These are phyloP conservation scores for Tachysurus vachellii DNA, from an alignment of 2,113 vertebrate genomes.

Conservation along the genomic window DNA sequence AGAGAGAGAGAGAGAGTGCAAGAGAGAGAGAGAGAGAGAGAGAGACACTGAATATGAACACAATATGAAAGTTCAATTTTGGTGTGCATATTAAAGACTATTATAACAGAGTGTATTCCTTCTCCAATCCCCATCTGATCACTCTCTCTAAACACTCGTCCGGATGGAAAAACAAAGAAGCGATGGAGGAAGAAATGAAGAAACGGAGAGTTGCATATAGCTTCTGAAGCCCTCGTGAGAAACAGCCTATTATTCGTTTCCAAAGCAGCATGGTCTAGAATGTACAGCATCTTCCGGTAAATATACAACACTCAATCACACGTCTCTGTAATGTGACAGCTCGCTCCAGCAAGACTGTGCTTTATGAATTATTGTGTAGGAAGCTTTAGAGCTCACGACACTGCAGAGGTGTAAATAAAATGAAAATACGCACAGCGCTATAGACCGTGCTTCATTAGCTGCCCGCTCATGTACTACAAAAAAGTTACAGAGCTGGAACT, in stretches of 20 bases:
- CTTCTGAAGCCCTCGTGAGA: constrained; percentile 36
- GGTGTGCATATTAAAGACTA: neutral
- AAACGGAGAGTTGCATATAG: neutral
- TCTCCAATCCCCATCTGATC: neutral
- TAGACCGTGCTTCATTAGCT: constrained; percentile 24
- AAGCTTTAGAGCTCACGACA: constrained; percentile 9
- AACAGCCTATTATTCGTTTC: constrained; percentile 18
- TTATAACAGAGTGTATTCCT: neutral
- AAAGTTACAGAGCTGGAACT: neutral
- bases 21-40: neutral
- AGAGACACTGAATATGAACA: neutral
- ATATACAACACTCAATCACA: constrained; percentile 46
- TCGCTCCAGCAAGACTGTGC: constrained; percentile 18
- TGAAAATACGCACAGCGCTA: neutral
- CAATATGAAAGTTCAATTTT: neutral
- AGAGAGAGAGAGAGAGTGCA: neutral
- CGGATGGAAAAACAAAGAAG: neutral
- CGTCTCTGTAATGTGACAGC: constrained; percentile 43
- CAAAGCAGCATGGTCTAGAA: constrained; percentile 7
- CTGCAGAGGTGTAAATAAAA: constrained; percentile 33
- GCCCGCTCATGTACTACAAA: neutral
- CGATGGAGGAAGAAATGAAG: neutral
- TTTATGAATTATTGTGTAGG: constrained; percentile 38
- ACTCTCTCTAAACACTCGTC: neutral
- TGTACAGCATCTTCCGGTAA: constrained; percentile 35